Base-by-base conservation (phyloP, 2,113 vertebrate genomes). In the Cyanoderma ruficeps region DNA sequence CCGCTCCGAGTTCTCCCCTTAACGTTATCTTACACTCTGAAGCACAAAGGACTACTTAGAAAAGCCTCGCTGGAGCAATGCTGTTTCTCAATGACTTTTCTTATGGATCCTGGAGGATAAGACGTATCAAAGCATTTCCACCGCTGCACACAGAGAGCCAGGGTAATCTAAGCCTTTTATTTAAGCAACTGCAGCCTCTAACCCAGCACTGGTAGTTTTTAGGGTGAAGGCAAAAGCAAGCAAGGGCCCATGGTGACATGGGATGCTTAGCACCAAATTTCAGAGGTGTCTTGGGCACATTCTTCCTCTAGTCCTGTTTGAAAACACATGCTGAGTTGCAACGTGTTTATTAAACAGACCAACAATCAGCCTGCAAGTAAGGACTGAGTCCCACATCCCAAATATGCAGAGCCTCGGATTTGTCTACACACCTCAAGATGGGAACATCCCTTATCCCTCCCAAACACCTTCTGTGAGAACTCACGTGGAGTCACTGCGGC, bases 61-160 rank as follows among this genome's bases (percentile, higher is more conserved):
- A 94, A 93, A 78, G 49, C 80, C 94, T 90, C 52, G 0, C 60
- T 55, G 79, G 68, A 86, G 65, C 68, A 83, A 83, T 95, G 64
- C 50, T 78, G 52, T 81, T 94, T 94, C 90, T 96, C 92, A 94
- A 87, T 60, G 68, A 96, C 75, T 96, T 49, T 88, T 89, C 92
- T 96, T 90, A 96, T 57, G 57, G 88, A 94, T 94, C 90, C 90
- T 93, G 41, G 49, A 94, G 93, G 88, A 93, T 71, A 92, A 92
- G 59, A 57, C 0, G 0, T 68, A 75, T 39, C 60, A 93, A 89
- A 94, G 82, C 3, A 0, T 63, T 75, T 93, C 79, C 72, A 80
- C 85, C 63, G 86, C 83, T 90, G 92, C 94, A 90, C 68, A 78
- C 25, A 69, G 88, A 90, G 42, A 71, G 70, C 37, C 1, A 0